Evolutionary conservation across 2,797 vertebrate genomes (phyloP), one percentile per base, ranked within the genome.

Genomic region (Neoniphon sammara): DNA sequence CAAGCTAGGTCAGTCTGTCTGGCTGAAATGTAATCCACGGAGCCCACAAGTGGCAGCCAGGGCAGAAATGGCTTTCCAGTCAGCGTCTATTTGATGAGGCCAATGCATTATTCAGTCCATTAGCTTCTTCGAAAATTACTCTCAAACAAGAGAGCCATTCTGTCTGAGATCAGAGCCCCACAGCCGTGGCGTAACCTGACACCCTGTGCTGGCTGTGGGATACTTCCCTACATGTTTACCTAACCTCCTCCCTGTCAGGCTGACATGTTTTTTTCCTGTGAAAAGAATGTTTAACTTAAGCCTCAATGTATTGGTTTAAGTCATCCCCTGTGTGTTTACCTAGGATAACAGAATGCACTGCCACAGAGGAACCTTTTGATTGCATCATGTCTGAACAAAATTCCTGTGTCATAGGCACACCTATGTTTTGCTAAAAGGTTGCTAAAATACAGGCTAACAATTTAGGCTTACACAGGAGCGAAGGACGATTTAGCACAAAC

Each of bases 51-150:
- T 91, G 88, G 91, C 87, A 87, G 90, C 84, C 80, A 20, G 88
- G 84, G 90, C 91, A 91, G 87, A 91, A 91, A 93, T 90, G 91
- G 88, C 91, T 93, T 92, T 92, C 91, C 89, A 91, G 92, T 92
- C 92, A 90, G 87, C 81, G 78, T 91, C 90, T 91, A 92, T 91
- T 92, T 92, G 91, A 93, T 91, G 91, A 92, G 89, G 89, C 90
- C 87, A 87, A 92, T 93, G 92, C 91, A 93, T 93, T 93, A 93
- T 93, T 93, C 91, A 93, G 91, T 90, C 91, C 91, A 92, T 93
- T 93, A 93, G 91, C 91, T 88, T 92, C 90, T 92, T 89, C 84
- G 87, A 92, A 93, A 91, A 92, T 92, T 86, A 92, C 91, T 91
- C 89, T 92, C 91, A 91, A 90, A 93, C 92, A 93, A 93, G 90